A percentile compares a stretch with the other conserved stretches of the same genome.
Evolutionary conservation across 2,797 vertebrate genomes (phyloP).

Genomic region (Pampus argenteus): DNA sequence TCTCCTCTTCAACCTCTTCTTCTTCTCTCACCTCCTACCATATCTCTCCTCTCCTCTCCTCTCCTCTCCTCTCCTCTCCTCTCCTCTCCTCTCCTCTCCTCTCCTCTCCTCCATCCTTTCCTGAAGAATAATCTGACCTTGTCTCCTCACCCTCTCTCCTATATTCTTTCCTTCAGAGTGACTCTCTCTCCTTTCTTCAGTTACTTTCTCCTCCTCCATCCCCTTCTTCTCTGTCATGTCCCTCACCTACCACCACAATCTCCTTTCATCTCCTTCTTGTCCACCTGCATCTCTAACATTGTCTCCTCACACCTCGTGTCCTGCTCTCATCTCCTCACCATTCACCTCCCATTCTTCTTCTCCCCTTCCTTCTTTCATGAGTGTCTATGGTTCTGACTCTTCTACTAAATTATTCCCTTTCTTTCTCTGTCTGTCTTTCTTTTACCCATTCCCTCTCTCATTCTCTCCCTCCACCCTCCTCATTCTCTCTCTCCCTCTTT

Average conservation of each 20-base stretch:
- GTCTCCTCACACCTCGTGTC: conserved; percentile 1
- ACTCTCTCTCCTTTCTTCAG: background rate
- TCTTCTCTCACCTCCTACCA: too few relatives aligned
- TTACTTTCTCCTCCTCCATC: background rate
- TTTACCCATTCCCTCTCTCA: too few relatives aligned
- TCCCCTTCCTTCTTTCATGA: conserved; percentile 26
- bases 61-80: too few relatives aligned
- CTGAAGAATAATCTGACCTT: too few relatives aligned
- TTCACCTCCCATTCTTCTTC: conserved; percentile 31
- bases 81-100: background rate
- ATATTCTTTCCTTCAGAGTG: too few relatives aligned
- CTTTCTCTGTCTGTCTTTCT: background rate
- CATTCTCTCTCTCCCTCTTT: conserved; percentile 82
- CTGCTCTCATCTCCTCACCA: background rate
- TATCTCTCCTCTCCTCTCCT: background rate
- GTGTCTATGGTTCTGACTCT: conserved; percentile 37
- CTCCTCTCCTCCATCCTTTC: background rate
- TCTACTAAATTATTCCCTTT: conserved; percentile 28
- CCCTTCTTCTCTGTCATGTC: background rate
- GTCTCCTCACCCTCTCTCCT: too few relatives aligned
- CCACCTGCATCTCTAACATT: background rate
- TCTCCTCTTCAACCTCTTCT: conserved; percentile 2
- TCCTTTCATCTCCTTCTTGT: background rate
- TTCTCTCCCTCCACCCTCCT: background rate
- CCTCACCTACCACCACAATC: background rate